Evolutionary conservation across 2,797 vertebrate species (phyloP).

Genomic region (Siniperca undulata): DNA sequence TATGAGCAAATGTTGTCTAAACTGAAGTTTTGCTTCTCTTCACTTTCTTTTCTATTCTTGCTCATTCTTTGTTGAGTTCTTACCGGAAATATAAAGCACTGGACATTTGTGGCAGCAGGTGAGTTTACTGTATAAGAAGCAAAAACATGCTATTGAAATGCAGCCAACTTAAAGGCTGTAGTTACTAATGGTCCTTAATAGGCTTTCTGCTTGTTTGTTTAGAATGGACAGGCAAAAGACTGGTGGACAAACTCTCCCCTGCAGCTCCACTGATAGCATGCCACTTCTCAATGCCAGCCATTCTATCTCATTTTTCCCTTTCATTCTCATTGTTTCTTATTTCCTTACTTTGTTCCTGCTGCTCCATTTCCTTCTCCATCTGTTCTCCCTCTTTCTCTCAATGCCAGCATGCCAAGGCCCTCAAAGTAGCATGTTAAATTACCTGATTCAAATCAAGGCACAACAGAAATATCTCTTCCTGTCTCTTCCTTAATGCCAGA

Average conservation of each 20-base stretch:
- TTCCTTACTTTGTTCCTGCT: conserved; percentile 43
- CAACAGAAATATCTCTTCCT: conserved; percentile 29
- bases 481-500: conserved; percentile 46
- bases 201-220: conserved; percentile 36
- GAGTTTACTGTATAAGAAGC: neutral
- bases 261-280: conserved; percentile 33
- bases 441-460: conserved; percentile 54
- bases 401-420: conserved; percentile 42
- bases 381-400: conserved; percentile 46
- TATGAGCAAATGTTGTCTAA: neutral
- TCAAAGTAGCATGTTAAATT: conserved; percentile 47
- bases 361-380: conserved; percentile 57
- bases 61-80: neutral
- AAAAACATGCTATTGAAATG: conserved; percentile 3
- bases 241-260: conserved; percentile 15
- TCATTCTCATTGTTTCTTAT: conserved; percentile 50
- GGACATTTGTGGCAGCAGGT: neutral
- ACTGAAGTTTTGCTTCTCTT: neutral
- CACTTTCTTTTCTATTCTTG: neutral
- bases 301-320: conserved; percentile 33
- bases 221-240: conserved; percentile 25
- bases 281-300: conserved; percentile 45
- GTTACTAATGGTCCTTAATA: conserved; percentile 32
- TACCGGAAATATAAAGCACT: neutral
- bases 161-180: neutral